phyloP scores from a whole-genome alignment of 2,113 vertebrate genomes.

The Tiliqua scincoides region DNA sequence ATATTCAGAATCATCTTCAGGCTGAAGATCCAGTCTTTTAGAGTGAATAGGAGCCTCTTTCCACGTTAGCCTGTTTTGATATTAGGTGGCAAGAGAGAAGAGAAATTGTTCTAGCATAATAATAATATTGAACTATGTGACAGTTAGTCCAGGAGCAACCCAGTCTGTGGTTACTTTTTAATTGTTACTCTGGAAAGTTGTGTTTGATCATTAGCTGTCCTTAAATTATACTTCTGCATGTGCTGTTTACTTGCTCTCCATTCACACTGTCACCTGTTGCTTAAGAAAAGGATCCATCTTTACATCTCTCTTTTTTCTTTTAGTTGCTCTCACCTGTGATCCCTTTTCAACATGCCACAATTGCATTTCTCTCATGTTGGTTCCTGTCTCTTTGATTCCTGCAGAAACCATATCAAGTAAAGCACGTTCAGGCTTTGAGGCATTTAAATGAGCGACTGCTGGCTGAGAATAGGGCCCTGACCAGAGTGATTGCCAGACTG shows the following conservation, averaged over 20 bases:
- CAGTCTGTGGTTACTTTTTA: conserved; percentile 64
- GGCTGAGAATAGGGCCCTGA: conserved; percentile 97
- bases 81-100: not conserved
- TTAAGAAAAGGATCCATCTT: conserved; percentile 33
- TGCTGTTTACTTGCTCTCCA: conserved; percentile 59
- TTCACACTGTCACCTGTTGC: conserved; percentile 49
- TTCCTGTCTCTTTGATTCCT: conserved; percentile 79
- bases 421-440: conserved; percentile 94
- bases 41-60: too few relatives aligned
- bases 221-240: conserved; percentile 67
- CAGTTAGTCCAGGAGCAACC: conserved; percentile 58
- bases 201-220: conserved; percentile 58
- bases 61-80: not conserved
- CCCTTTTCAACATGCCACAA: conserved; percentile 54
- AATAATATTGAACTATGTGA: not conserved
- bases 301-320: conserved; percentile 47
- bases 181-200: conserved; percentile 60
- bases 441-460: conserved; percentile 95
- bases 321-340: conserved; percentile 44
- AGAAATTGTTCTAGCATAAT: not conserved
- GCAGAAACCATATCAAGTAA: conserved; percentile 96
- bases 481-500: conserved; percentile 93
- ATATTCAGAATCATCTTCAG: not conserved
- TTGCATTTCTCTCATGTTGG: conserved; percentile 63
- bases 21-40: not conserved